A percentile compares a stretch with the other conserved stretches of the same genome.
Evolutionary conservation across 37 sponge, comb jelly and placozoan genomes (phyloP).

Genomic region (Hexactinellida sp.): DNA sequence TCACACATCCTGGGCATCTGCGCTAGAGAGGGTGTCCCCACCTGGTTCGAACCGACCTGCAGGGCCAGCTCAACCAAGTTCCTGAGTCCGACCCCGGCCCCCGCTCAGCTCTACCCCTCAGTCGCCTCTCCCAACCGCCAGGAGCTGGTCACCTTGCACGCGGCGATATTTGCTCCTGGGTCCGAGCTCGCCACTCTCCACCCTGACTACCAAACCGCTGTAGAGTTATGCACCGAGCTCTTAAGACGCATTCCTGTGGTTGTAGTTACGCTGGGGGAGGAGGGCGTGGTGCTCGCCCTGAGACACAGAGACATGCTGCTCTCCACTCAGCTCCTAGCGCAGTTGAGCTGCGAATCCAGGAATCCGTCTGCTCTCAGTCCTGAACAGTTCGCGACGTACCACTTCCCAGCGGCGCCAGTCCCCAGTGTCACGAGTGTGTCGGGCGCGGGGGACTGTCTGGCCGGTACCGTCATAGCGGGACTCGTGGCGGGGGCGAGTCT

Average conservation of each 20-base stretch:
- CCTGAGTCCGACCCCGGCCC: background rate
- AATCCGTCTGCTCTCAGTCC: background rate
- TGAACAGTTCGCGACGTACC: conserved; percentile 29
- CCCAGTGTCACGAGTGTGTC: conserved; percentile 52
- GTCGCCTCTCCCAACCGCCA: conserved; percentile 52
- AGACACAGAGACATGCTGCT: conserved; percentile 16
- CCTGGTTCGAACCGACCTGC: conserved; percentile 72
- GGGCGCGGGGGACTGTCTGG: conserved; percentile 86
- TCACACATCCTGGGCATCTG: background rate
- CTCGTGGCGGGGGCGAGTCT: conserved; percentile 24
- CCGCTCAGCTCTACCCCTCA: background rate
- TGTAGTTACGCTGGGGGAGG: conserved; percentile 56
- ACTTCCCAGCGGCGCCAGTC: conserved; percentile 39
- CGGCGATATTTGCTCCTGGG: conserved; percentile 19
- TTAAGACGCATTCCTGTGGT: conserved; percentile 33
- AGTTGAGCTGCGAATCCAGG: background rate
- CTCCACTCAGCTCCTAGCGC: background rate
- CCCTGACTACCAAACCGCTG: background rate
- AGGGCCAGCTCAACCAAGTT: conserved; percentile 34
- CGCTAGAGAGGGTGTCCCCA: background rate
- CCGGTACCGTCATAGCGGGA: conserved; percentile 37
- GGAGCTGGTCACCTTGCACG: conserved; percentile 44
- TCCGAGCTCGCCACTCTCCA: background rate
- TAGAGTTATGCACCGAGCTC: conserved; percentile 21
- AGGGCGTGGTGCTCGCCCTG: conserved; percentile 42